Percentiles rank a stretch among this genome's conserved stretches.
Conservation (phyloP, 2,113 vertebrate genomes). For the Crocuta crocuta region DNA sequence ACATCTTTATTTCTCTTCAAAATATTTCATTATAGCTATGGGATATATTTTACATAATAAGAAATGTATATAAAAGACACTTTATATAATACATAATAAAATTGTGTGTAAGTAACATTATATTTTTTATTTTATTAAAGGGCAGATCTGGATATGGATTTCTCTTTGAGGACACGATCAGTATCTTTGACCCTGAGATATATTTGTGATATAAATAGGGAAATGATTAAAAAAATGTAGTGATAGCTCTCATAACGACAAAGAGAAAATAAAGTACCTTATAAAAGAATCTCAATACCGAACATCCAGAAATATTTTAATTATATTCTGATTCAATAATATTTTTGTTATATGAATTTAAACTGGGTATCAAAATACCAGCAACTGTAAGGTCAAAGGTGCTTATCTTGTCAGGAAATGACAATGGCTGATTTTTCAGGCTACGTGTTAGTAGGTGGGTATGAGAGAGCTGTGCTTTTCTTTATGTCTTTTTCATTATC, state of each 20-base stretch:
- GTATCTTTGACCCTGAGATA: not conserved
- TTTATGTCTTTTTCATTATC: not conserved
- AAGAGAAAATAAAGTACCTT: not conserved
- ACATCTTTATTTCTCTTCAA: not conserved
- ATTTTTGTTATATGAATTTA: constrained; percentile 48
- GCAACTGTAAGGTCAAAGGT: not conserved
- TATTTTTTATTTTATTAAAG: not conserved
- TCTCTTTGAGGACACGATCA: not conserved
- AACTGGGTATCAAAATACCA: constrained; percentile 18
- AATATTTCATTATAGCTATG: not conserved
- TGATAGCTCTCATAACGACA: not conserved
- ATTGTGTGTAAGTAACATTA: not conserved
- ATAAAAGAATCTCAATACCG: not conserved
- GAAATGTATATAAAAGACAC: not conserved
- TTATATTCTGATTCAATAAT: constrained; percentile 39
- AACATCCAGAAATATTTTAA: constrained; percentile 51
- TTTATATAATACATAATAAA: not conserved
- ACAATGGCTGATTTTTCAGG: not conserved
- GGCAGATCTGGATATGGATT: not conserved
- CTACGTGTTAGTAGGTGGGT: not conserved
- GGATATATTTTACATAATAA: constrained; percentile 2
- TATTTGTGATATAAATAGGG: constrained; percentile 39
- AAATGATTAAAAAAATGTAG: not conserved
- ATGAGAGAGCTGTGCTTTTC: not conserved
- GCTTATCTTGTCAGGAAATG: not conserved